Conservation (phyloP, 2,113 vertebrate species). For the Mus musculus region DNA sequence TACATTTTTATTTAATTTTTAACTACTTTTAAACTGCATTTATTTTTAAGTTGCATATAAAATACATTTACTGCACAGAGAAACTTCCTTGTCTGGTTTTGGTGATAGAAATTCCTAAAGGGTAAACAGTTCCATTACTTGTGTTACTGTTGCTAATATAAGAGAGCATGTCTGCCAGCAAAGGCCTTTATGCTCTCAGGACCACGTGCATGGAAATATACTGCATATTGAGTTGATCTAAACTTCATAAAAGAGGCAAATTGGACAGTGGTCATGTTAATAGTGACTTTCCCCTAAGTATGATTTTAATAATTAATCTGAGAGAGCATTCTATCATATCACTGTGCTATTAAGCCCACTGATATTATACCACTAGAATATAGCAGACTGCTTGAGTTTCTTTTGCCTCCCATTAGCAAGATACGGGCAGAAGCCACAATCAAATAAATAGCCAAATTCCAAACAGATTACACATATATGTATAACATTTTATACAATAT, state of each 20-base stretch:
- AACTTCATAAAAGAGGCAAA: conserved; percentile 22
- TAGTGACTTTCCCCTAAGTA: neutral
- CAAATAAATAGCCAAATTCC: neutral
- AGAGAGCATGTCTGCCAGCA: neutral
- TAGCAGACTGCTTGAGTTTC: conserved; percentile 7
- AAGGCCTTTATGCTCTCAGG: neutral
- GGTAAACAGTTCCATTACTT: neutral
- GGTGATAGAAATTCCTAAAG: conserved; percentile 46
- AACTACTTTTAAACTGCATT: conserved; percentile 57
- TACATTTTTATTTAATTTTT: neutral
- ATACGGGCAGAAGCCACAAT: neutral
- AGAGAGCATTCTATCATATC: conserved; percentile 16
- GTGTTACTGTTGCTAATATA: conserved; percentile 24
- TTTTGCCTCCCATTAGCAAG: neutral
- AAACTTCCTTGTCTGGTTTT: neutral
- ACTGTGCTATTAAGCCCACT: conserved; percentile 21
- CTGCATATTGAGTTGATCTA: neutral
- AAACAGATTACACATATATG: neutral
- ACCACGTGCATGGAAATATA: neutral
- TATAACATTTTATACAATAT: neutral
- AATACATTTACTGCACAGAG: conserved; percentile 31
- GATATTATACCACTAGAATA: neutral
- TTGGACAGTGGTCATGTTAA: conserved; percentile 4
- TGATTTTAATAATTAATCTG: conserved; percentile 55
- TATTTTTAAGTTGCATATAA: conserved; percentile 39